These are phyloP conservation scores for Poecilia velifera DNA, from an alignment of 2,797 vertebrate species.

Conservation along the genomic window DNA sequence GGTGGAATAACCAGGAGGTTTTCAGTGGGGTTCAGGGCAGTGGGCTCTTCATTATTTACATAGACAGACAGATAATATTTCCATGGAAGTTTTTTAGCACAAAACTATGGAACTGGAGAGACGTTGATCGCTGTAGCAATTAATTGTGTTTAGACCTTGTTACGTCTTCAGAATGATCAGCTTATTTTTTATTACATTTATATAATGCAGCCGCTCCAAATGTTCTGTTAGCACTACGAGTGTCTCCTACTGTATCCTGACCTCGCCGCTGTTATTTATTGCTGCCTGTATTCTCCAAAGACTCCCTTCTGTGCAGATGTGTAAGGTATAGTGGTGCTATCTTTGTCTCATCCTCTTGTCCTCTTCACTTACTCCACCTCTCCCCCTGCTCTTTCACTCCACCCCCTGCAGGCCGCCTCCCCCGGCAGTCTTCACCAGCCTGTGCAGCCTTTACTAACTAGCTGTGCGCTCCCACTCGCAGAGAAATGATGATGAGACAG, in stretches of 20 bases:
- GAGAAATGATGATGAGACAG: slow-evolving; percentile 81
- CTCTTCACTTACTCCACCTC: slow-evolving; percentile 5
- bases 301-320: slow-evolving; percentile 66
- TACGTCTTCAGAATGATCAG: neutral
- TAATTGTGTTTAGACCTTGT: neutral
- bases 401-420: slow-evolving; percentile 33
- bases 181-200: neutral
- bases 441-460: slow-evolving; percentile 72
- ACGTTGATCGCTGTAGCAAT: neutral
- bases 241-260: slow-evolving; percentile 35
- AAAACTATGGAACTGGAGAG: neutral
- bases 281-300: slow-evolving; percentile 63
- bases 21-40: no score
- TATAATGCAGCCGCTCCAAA: slow-evolving; percentile 19
- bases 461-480: slow-evolving; percentile 66
- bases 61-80: neutral
- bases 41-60: no score
- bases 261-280: slow-evolving; percentile 68
- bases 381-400: neutral
- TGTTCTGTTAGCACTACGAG: slow-evolving; percentile 20
- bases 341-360: slow-evolving; percentile 59
- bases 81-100: neutral
- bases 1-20: no score
- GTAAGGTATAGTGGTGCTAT: slow-evolving; percentile 68
- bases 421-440: slow-evolving; percentile 52